Conservation (phyloP, 2,888 invertebrate genomes). For the Nudaria mundana region DNA sequence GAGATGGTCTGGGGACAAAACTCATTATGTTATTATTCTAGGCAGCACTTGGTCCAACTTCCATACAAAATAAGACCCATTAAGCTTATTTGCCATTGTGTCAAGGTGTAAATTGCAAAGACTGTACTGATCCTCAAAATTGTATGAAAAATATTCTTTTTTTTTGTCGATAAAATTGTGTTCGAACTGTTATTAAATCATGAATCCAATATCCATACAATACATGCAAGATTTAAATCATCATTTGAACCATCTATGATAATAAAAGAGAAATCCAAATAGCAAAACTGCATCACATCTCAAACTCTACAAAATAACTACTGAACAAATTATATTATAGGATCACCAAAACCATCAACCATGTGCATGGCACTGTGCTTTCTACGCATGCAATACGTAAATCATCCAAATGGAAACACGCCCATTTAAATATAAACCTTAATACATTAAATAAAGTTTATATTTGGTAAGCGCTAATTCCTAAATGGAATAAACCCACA, state of each 20-base stretch:
- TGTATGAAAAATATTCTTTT: too few species aligned
- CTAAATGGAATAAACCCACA: constrained; percentile 18
- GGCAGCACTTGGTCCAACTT: too few species aligned
- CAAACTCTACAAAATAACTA: constrained; percentile 53
- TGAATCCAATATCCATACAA: constrained; percentile 54
- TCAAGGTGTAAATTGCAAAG: too few species aligned
- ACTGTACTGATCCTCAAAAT: too few species aligned
- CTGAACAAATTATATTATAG: constrained; percentile 43
- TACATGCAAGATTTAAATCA: constrained; percentile 56
- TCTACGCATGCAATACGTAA: constrained; percentile 73
- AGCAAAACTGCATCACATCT: constrained; percentile 76
- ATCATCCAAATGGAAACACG: constrained; percentile 32
- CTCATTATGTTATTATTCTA: too few species aligned
- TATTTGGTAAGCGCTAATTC: constrained; percentile 16
- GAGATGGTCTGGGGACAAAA: too few species aligned
- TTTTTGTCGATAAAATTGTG: too few species aligned
- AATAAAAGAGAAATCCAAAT: constrained; percentile 69
- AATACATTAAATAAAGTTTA: constrained; percentile 16
- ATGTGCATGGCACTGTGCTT: constrained; percentile 73
- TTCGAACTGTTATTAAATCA: too few species aligned
- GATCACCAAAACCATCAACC: constrained; percentile 79
- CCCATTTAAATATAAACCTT: constrained; percentile 26
- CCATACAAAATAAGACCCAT: too few species aligned
- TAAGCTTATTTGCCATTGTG: too few species aligned
- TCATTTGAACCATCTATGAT: constrained; percentile 46